Base-by-base conservation (phyloP, 2,797 vertebrate species). In the Pangasius djambal region DNA sequence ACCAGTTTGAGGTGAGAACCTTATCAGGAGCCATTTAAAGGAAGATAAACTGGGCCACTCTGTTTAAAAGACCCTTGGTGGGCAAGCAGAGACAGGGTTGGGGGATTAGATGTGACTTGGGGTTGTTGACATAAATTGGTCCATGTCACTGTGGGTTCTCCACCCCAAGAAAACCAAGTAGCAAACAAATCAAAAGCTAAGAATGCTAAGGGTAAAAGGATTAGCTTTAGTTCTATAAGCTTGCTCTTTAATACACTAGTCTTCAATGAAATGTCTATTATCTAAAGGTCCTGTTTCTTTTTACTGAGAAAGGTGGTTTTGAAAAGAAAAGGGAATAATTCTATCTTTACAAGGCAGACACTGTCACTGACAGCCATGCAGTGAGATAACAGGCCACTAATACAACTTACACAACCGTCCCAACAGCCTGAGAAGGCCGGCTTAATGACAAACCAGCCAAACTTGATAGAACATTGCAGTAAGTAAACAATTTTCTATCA, bases 121-220 rank as follows among this genome's bases (percentile, higher is more conserved):
- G 94, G 93, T 93, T 94, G 93, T 94, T 92, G 93, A 94, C 91
- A 94, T 94, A 92, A 94, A 95, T 92, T 94, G 94, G 94, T 95
- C 93, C 91, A 94, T 94, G 94, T 92, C 94, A 93, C 94, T 93
- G 89, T 94, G 95, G 94, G 94, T 94, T 94, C 91, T 94, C 93
- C 93, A 92, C 90, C 88, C 86, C 92, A 93, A 93, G 87, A 92
- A 92, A 91, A 70, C 93, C 92, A 48, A 92, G 93, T 37, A 89
- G 92, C 92, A 94, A 95, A 95, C 94, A 95, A 95, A 95, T 95
- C 93, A 95, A 95, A 94, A 92, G 91, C 93, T 93, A 94, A 94
- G 94, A 95, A 93, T 92, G 92, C 89, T 91, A 93, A 94, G 93
- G 94, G 89, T 92, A 92, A 83, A 85, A 92, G 94, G 95, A 96